A percentile compares a stretch with the other conserved stretches of the same genome.
These are phyloP conservation scores for Brachirus orientalis DNA, from an alignment of 2,113 vertebrate genomes.

Conservation along the genomic window DNA sequence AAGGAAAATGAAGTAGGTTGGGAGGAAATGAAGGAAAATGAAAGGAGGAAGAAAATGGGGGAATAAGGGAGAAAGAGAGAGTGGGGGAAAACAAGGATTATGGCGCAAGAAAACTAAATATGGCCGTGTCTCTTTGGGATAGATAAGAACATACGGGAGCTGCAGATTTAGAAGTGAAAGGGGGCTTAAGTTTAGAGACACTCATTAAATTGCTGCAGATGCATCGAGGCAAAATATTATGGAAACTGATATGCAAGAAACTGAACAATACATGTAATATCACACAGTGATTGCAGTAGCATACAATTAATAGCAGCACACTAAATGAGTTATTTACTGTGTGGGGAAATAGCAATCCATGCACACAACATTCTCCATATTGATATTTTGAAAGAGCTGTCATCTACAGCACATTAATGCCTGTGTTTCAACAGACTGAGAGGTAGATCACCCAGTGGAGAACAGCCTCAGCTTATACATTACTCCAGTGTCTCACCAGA, in stretches of 20 bases:
- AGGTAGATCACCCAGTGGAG: constrained; percentile 8
- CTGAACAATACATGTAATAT: constrained; percentile 60
- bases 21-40: background rate
- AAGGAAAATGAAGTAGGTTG: background rate
- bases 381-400: background rate
- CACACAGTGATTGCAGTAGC: constrained; percentile 42
- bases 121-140: constrained; percentile 16
- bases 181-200: constrained; percentile 6
- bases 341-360: background rate
- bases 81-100: constrained; percentile 22
- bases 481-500: constrained; percentile 3
- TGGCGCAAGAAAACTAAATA: constrained; percentile 15
- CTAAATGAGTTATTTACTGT: background rate
- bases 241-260: constrained; percentile 45
- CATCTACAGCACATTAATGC: background rate
- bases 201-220: constrained; percentile 56
- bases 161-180: constrained; percentile 45
- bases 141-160: constrained; percentile 38
- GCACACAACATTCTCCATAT: background rate
- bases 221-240: constrained; percentile 41
- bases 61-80: constrained; percentile 3
- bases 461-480: constrained; percentile 10
- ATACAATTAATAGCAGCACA: constrained; percentile 24
- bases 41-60: constrained; percentile 7
- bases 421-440: background rate